Percentiles rank a stretch among this genome's conserved stretches.
These are phyloP conservation scores for Hyla sarda DNA, from an alignment of 2,113 vertebrate genomes.

Conservation along the genomic window DNA sequence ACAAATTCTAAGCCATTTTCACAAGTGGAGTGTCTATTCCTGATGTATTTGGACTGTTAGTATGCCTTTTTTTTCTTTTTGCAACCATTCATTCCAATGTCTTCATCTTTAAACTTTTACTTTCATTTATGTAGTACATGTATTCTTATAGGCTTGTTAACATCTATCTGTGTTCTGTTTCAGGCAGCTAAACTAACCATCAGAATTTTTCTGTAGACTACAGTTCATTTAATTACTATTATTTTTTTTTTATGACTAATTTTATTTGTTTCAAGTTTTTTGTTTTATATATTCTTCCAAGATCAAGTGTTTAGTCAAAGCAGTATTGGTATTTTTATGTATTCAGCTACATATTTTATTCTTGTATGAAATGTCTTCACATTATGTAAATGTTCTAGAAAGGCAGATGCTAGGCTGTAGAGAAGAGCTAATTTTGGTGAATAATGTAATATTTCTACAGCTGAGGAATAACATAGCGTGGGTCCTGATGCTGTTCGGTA, in stretches of 20 bases:
- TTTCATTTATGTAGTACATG: background rate
- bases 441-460: background rate
- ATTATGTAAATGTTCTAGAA: background rate
- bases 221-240: background rate
- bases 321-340: constrained; percentile 32
- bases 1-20: constrained; percentile 71
- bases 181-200: constrained; percentile 43
- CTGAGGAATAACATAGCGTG: background rate
- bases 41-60: background rate
- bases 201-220: background rate
- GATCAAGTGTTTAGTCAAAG: constrained; percentile 25
- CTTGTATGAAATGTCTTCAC: background rate
- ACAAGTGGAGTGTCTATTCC: constrained; percentile 67
- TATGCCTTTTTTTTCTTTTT: background rate
- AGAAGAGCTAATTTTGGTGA: too few relatives aligned
- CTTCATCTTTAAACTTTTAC: background rate
- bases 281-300: background rate
- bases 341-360: background rate
- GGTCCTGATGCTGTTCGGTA: background rate
- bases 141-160: background rate
- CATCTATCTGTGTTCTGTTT: background rate
- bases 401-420: background rate
- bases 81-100: constrained; percentile 37
- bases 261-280: too few relatives aligned
- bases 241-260: too few relatives aligned